Base-by-base conservation (phyloP, 2,888 invertebrate species). In the Nowickia ferox region DNA sequence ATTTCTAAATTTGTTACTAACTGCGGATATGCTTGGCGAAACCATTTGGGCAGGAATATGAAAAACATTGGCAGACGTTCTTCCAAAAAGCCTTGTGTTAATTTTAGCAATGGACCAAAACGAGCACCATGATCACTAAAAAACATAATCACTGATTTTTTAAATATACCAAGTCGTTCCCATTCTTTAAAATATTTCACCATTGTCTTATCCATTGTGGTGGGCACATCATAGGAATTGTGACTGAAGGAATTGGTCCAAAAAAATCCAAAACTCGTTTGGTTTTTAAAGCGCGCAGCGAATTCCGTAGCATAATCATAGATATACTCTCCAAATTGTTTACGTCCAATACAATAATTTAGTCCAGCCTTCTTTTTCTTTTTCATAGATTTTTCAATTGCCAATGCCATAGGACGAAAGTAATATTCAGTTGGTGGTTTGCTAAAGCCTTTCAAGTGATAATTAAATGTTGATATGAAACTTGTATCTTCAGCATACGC, bases 391-490 rank as follows among this genome's bases (percentile, higher is more conserved):
- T 93, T 94, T 91, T 96, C 96, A 1, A 95, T 94, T 10, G 96
- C 96, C 13, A 96, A 88, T 84, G 96, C 94, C 87, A 96, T 95
- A 0, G 97, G 96, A 59, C 96, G 93, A 84, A 96, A 94, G 88
- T 97, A 98, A 89, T 97, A 96, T 90, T 98, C 97, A 0, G 96
- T 96, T 0, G 98, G 98, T 0, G 95, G 94, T 1, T 94, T 92
- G 1, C 93, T 92, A 89, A 97, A 98, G 0, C 96, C 96, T n/a
- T 93, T 93, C 89, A 95, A 95, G 3, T 93, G 89, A 88, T 94
- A 96, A 89, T 96, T 96, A 66, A 93, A 93, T 0, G 97, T 96
- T 61, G 95, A 95, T 8, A 96, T 95, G 0, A 88, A 88, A 0
- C 95, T 93, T 89, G 95, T 94, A 90, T 97, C 97, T 93, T 97